Evolutionary conservation across 2,888 invertebrate genomes (phyloP), one percentile per base, ranked within the genome.

Genomic region (Nephrotoma flavescens): DNA sequence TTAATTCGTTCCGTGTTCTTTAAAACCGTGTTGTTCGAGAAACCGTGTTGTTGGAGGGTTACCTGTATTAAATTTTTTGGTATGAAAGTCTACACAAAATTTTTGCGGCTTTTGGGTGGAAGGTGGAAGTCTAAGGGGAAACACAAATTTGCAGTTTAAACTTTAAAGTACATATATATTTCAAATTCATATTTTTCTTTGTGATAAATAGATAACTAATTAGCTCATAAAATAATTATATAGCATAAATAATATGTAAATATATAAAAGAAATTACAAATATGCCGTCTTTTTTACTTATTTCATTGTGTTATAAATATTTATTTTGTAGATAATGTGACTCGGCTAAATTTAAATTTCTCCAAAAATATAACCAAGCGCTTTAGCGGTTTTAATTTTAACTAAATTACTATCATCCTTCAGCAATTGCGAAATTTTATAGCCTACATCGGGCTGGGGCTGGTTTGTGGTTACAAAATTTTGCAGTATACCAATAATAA

Each of bases 331-430:
- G 7, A 57, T n/a, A 15, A 57, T 19, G 52, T 6, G 15, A 6
- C 52, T 15, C 52, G 15, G 52, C 52, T 57, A 15, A 52, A 52
- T 52, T 89, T 89, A 91, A 86, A 91, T 89, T 87, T 91, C 90
- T 19, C 92, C 91, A 89, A 90, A 92, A 88, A 92, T 91, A 87
- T 90, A 90, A 11, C 91, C 91, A 41, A 92, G 87, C 6, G 91
- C 91, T n/a, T 90, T 90, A 3, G 91, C 91, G 0, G 92, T 91
- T 87, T 90, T 90, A 4, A 90, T 88, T 41, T 91, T 89, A 41
- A 92, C 92, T 84, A 88, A 87, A 47, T 89, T 88, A 87, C 90
- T 90, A 86, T 92, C 92, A 88, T 92, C 92, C 88, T 91, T 91
- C 3, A 92, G 89, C 19, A 92, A 88, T 12, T 89, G 88, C 9